Percentiles rank a stretch among this genome's conserved stretches.
Conservation (phyloP, 2,888 invertebrate genomes). For the Dicranocentrus wangi region DNA sequence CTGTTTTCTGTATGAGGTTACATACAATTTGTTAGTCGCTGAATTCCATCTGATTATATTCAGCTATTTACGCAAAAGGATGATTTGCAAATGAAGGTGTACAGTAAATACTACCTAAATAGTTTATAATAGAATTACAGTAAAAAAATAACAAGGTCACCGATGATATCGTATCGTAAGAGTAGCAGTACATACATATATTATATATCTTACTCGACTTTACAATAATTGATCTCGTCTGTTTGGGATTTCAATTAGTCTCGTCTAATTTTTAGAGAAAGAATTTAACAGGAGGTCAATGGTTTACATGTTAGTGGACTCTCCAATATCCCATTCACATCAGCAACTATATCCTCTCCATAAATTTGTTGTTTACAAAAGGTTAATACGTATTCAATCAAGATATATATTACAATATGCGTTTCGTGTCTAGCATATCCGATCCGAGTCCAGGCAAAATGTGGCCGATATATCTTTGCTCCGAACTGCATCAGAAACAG, state of each 20-base stretch:
- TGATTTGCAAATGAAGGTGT: neutral
- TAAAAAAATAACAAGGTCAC: too few relatives aligned
- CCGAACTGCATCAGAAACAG: too few relatives aligned
- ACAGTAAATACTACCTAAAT: neutral
- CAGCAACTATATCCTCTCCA: too few relatives aligned
- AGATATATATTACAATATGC: too few relatives aligned
- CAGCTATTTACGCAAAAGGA: conserved; percentile 14
- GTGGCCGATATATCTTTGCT: neutral
- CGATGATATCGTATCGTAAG: too few relatives aligned
- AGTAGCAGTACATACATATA: too few relatives aligned
- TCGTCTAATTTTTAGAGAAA: neutral
- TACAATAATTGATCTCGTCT: conserved; percentile 47
- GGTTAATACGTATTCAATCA: too few relatives aligned
- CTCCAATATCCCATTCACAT: too few relatives aligned
- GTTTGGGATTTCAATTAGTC: conserved; percentile 35
- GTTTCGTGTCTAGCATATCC: too few relatives aligned
- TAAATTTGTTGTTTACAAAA: too few relatives aligned
- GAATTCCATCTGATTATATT: conserved; percentile 28
- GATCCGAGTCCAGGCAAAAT: neutral
- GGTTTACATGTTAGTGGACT: neutral
- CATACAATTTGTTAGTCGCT: conserved; percentile 14
- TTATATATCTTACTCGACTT: too few relatives aligned
- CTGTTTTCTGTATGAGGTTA: conserved; percentile 27
- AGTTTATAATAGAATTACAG: too few relatives aligned
- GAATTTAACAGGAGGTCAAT: neutral